Evolutionary conservation across 2,797 vertebrate genomes (phyloP).

Genomic region (Muscicapa striata): DNA sequence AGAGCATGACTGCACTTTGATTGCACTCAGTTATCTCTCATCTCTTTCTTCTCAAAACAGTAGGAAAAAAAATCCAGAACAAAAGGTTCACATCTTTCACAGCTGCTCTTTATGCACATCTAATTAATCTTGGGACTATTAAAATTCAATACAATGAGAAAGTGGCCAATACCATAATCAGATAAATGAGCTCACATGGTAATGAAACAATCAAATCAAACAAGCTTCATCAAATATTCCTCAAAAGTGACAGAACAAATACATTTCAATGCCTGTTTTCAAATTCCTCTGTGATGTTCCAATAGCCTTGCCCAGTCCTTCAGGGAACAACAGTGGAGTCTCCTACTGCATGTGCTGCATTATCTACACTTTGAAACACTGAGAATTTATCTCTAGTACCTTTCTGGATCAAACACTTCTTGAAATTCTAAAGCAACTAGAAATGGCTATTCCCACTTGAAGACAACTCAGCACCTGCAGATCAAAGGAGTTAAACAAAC

Average conservation of each 20-base stretch:
- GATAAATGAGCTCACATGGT: constrained; percentile 26
- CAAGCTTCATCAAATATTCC: constrained; percentile 44
- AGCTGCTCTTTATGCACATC: constrained; percentile 23
- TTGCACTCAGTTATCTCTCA: neutral
- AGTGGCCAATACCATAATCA: constrained; percentile 49
- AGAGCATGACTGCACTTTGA: constrained; percentile 32
- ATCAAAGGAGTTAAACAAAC: constrained; percentile 9
- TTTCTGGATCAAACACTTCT: constrained; percentile 6
- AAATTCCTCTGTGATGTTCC: neutral
- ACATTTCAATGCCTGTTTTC: constrained; percentile 25
- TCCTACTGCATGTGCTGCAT: neutral
- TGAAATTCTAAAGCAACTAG: constrained; percentile 26
- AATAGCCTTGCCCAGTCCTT: constrained; percentile 20
- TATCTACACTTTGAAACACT: constrained; percentile 15
- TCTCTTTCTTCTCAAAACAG: constrained; percentile 21
- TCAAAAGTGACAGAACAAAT: constrained; percentile 50
- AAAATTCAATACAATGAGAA: constrained; percentile 45
- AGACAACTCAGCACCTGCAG: neutral
- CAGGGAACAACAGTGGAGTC: neutral
- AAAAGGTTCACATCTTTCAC: neutral
- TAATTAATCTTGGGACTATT: constrained; percentile 49
- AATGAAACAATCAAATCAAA: constrained; percentile 60
- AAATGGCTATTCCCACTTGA: neutral
- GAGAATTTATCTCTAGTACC: neutral
- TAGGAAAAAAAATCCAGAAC: neutral